Evolutionary conservation across 2,113 vertebrate species (phyloP).

Genomic region (Chlamydotis undulata): DNA sequence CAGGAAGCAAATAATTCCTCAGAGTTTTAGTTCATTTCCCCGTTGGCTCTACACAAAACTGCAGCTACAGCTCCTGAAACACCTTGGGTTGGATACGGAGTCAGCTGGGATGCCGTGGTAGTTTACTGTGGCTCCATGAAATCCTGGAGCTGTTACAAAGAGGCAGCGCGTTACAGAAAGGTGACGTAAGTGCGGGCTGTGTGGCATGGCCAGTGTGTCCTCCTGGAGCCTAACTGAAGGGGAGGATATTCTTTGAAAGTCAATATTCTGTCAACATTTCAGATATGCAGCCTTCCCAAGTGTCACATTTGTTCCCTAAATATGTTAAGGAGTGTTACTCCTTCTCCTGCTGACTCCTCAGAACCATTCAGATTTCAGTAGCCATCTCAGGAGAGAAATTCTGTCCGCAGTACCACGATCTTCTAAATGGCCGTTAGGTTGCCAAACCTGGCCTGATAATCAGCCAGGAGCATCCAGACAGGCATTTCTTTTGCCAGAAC

Average conservation of each 20-base stretch:
- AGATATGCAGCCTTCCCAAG: neutral
- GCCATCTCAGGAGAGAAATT: neutral
- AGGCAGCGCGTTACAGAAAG: neutral
- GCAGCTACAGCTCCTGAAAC: neutral
- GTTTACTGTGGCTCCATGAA: neutral
- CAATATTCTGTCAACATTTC: neutral
- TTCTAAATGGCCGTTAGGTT: neutral
- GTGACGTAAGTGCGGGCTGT: accelerated
- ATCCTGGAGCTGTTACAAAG: neutral
- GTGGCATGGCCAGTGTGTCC: neutral
- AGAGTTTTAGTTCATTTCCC: neutral
- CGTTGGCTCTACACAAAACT: accelerated
- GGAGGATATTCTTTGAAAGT: neutral
- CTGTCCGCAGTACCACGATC: neutral
- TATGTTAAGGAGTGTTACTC: neutral
- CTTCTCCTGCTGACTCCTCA: neutral
- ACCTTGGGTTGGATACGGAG: neutral
- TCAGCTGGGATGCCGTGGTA: neutral
- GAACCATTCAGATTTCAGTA: neutral
- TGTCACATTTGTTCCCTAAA: neutral
- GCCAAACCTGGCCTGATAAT: neutral
- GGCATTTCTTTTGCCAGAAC: neutral
- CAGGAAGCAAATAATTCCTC: neutral
- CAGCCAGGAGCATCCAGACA: neutral
- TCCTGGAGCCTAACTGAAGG: neutral